phyloP scores from a whole-genome alignment of 30 jellyfish, hydroid and myxozoan genomes.

The Hydractinia symbiolongicarpus region DNA sequence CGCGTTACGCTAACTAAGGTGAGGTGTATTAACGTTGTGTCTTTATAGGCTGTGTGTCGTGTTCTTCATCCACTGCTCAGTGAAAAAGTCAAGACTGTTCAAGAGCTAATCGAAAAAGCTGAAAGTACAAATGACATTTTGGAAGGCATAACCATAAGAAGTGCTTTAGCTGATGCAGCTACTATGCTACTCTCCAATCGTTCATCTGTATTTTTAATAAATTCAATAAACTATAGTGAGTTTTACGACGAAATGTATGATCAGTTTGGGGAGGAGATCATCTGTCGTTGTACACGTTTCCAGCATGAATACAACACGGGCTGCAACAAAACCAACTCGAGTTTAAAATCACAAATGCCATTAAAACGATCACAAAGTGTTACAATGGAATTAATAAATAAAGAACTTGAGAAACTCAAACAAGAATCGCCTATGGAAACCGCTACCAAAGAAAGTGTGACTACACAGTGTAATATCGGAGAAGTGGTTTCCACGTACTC shows the following conservation, averaged over 20 bases:
- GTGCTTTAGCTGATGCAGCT: not conserved
- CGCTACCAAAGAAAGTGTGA: not conserved
- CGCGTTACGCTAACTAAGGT: not conserved
- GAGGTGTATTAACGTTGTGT: too few relatives aligned
- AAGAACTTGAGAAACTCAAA: not conserved
- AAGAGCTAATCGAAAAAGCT: conserved; percentile 8
- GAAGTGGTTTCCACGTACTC: not conserved
- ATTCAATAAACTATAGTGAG: not conserved
- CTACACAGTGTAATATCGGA: not conserved
- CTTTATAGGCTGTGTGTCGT: conserved; percentile 40
- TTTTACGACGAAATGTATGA: conserved; percentile 1
- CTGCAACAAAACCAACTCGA: not conserved
- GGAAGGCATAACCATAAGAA: conserved; percentile 19
- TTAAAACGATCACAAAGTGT: not conserved
- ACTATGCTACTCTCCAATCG: not conserved
- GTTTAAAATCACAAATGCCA: not conserved
- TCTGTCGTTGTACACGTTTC: not conserved
- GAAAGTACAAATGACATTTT: conserved; percentile 8
- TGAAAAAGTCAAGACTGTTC: conserved; percentile 23
- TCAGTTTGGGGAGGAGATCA: not conserved
- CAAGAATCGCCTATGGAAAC: not conserved
- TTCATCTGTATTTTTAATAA: not conserved
- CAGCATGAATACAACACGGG: not conserved
- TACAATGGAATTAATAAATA: not conserved
- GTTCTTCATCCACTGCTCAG: conserved; percentile 34